Evolutionary conservation across 2,113 vertebrate species (phyloP), one percentile per base, ranked within the genome.

Genomic region (Nanorana parkeri): DNA sequence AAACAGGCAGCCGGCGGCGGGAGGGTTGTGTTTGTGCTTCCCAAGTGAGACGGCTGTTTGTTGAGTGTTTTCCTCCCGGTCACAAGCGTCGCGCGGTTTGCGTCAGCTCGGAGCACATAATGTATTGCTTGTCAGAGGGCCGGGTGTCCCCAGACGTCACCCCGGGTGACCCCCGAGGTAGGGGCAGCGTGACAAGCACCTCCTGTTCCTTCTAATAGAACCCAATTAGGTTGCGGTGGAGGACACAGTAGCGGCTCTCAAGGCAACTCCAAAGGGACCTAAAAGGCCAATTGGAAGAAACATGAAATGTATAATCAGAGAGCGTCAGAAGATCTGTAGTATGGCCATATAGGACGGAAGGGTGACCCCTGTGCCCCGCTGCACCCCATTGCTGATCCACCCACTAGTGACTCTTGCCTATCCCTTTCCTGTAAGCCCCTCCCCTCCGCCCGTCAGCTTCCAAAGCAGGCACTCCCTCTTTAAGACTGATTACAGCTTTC

Each of bases 41-140:
- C 87, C 86, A 82, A 23, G 85, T 85, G 85, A 85, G 85, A 86
- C 76, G 83, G 80, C 13, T 89, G 85, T 91, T 89, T 89, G 85
- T 87, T 91, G 85, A 67, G 87, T 85, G 41, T 87, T 87, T 89
- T 80, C 87, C 88, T 83, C 86, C 75, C 81, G 88, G 86, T 88
- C 86, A 85, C 86, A 77, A 68, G 84, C 72, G 41, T 21, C 47
- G 23, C 71, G 21, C 60, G 76, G 58, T 84, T 86, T 84, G 47
- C 64, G 67, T 86, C 11, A 78, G 68, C 1, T 41, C n/a, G 52
- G 36, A 24, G 52, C 32, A 6, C 32, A 26, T 2, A n/a, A 63
- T 24, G 24, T 1, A 61, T 61, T 23, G n/a, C 58, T 61, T 20
- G 23, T 73, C 24, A 58, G n/a, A 29, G 69, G 52, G 8, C 29